Conservation (phyloP, 2,888 invertebrate species). For the Trachelus stipa region DNA sequence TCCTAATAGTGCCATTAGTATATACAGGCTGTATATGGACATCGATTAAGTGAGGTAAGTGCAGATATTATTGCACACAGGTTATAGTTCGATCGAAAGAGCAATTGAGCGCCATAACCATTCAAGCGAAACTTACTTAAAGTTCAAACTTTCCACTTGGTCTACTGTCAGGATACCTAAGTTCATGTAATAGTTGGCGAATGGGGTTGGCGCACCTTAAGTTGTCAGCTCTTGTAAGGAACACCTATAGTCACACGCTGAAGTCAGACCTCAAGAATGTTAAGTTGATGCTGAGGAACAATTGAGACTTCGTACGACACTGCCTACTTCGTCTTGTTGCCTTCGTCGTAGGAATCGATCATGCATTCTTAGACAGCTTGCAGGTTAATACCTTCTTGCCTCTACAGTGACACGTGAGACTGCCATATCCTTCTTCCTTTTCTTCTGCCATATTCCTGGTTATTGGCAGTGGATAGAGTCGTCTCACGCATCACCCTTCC, state of each 20-base stretch:
- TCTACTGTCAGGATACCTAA: neutral
- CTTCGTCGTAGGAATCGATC: conserved; percentile 36
- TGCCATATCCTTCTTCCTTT: neutral
- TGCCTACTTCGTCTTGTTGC: conserved; percentile 37
- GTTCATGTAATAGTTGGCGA: neutral
- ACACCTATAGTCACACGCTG: neutral
- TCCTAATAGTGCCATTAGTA: neutral
- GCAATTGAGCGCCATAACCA: neutral
- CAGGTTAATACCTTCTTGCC: neutral
- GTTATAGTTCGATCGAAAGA: neutral
- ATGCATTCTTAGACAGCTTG: conserved; percentile 28
- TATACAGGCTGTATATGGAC: neutral
- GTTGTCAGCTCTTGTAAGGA: neutral
- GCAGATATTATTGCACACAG: neutral
- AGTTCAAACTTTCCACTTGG: neutral
- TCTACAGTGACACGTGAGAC: neutral
- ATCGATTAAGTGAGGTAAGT: neutral
- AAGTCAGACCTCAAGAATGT: neutral
- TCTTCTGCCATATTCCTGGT: neutral
- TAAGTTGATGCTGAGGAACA: conserved; percentile 21
- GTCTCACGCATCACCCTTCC: neutral
- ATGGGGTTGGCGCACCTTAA: neutral
- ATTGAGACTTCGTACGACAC: conserved; percentile 28
- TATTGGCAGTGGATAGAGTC: neutral
- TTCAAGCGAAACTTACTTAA: neutral